Conservation (phyloP, 2,113 vertebrate species). For the Muscicapa adusta region DNA sequence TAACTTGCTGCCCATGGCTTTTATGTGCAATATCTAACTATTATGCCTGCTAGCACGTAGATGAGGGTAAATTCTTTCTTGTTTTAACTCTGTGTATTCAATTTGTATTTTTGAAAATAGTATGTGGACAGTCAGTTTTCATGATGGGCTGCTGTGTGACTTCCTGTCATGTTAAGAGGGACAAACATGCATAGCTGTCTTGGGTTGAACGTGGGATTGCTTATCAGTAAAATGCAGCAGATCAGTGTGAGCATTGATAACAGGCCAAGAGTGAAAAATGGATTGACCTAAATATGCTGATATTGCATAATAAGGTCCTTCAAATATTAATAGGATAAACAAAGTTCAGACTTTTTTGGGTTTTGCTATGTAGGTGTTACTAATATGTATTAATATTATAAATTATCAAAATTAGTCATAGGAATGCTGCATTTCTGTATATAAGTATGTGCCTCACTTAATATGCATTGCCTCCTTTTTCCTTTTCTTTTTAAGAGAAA, state of each 20-base stretch:
- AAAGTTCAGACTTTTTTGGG: not conserved
- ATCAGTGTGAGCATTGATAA: not conserved
- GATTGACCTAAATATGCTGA: not conserved
- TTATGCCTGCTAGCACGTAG: not conserved
- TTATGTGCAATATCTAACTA: not conserved
- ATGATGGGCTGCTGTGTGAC: not conserved
- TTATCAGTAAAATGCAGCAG: constrained; percentile 28
- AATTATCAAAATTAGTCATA: not conserved
- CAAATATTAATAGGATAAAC: not conserved
- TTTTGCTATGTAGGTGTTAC: not conserved
- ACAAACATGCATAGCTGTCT: not conserved
- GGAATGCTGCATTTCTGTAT: not conserved
- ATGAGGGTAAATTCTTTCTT: not conserved
- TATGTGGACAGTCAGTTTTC: not conserved
- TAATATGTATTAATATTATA: not conserved
- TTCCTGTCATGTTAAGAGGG: not conserved
- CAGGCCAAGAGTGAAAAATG: not conserved
- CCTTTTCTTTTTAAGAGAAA: constrained; percentile 82
- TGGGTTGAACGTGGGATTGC: not conserved
- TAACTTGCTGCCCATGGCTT: not conserved
- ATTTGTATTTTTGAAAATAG: not conserved
- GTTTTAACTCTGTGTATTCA: not conserved
- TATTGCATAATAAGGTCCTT: not conserved
- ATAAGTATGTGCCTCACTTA: not conserved
- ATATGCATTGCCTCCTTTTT: not conserved